Conservation (phyloP, 2,888 invertebrate genomes). For the Hetaerina titia region DNA sequence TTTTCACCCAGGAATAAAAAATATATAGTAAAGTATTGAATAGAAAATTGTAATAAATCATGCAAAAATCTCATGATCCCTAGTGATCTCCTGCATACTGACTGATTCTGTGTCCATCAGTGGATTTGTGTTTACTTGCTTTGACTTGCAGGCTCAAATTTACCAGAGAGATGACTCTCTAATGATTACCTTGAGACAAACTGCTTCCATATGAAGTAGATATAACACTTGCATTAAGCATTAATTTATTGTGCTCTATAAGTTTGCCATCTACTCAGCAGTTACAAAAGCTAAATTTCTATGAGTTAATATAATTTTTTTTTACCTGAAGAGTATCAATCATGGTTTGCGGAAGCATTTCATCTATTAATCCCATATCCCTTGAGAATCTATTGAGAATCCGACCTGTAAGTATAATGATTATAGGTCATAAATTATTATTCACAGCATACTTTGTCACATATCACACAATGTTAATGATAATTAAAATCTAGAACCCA, state of each 20-base stretch:
- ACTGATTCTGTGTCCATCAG: too few relatives aligned
- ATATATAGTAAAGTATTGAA: too few relatives aligned
- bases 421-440: too few relatives aligned
- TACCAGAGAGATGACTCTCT: not conserved
- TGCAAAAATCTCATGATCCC: too few relatives aligned
- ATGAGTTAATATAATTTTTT: not conserved
- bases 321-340: constrained; percentile 73
- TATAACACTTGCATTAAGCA: not conserved
- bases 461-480: too few relatives aligned
- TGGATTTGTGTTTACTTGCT: too few relatives aligned
- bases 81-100: too few relatives aligned
- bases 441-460: too few relatives aligned
- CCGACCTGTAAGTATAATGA: constrained; percentile 73
- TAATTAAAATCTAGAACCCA: too few relatives aligned
- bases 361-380: constrained; percentile 78
- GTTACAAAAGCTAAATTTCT: not conserved
- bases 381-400: constrained; percentile 78
- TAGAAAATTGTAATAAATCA: too few relatives aligned
- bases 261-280: not conserved
- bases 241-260: not conserved
- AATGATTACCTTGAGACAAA: not conserved
- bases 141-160: too few relatives aligned
- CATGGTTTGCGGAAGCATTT: constrained; percentile 73
- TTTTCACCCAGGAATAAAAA: too few relatives aligned
- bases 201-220: not conserved